Evolutionary conservation across 1,140 invertebrate species (phyloP), one percentile per base, ranked within the genome.

Genomic region (Zaprionus capensis): DNA sequence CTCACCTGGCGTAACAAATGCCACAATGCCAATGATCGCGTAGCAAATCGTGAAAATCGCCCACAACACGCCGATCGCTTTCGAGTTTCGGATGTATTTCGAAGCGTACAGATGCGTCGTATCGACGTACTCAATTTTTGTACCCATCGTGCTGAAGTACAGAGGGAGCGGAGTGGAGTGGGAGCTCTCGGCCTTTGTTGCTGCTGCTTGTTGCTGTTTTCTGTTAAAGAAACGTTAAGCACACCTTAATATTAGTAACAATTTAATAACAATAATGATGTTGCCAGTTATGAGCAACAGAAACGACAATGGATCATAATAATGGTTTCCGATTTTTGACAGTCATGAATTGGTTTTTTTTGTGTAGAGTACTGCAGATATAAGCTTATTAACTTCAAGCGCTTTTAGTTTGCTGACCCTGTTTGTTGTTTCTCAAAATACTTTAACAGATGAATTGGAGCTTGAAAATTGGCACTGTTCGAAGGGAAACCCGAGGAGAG

Each of bases 31-130:
- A 84, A 99, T 98, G 82, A 99, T 99, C 58, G 97, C 97, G 93
- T 98, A 99, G 93, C 98, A 99, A 87, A 99, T 97, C 62, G 97
- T 97, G 92, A 99, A 99, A 80, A 99, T 97, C 22, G 96, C 98
- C 99, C 99, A 99, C 53, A 99, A 94, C 17, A 99, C 98, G 46
- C 97, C 98, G 64, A 99, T 98, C 44, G 98, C 98, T 94, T 98
- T 98, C 55, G 97, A 98, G 94, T 99, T 99, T 85, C 98, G 95
- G 49, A 98, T 96, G 93, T 99, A 99, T 93, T 97, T 98, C 22
- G 97, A 97, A 59, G 97, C 97, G 93, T 98, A 97, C 92, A 98
- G 95, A 93, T 98, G 97, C 63, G 96, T 96, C 58, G 96, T 97
- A 91, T 98, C 97, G 59, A 97, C 96, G 93, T 98, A 98, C 92